A percentile compares a stretch with the other conserved stretches of the same genome.
These are phyloP conservation scores for Rhea americana DNA, from an alignment of 2,113 vertebrate genomes.

Conservation along the genomic window DNA sequence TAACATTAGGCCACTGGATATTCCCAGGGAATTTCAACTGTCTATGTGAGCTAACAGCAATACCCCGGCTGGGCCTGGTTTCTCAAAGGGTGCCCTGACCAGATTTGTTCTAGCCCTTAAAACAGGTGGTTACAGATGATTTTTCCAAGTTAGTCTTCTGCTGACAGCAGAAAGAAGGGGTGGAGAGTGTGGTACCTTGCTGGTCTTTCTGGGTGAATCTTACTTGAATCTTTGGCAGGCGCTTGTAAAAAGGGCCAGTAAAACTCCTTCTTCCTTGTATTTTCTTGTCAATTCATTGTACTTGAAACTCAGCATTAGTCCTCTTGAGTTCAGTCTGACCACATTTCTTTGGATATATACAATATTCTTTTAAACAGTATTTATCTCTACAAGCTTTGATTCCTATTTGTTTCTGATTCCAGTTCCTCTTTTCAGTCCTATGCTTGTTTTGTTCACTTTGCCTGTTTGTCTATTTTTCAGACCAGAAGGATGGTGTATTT, in stretches of 20 bases:
- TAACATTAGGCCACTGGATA: background rate
- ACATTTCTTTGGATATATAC: background rate
- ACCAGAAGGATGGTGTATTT: background rate
- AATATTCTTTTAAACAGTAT: background rate
- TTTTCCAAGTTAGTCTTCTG: background rate
- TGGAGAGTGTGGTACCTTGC: background rate
- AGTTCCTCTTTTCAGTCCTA: background rate
- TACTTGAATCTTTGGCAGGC: background rate
- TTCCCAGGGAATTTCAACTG: background rate
- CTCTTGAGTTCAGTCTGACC: rapidly evolving
- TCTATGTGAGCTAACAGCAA: background rate
- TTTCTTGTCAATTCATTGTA: background rate
- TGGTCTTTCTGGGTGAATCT: background rate
- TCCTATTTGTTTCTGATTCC: background rate
- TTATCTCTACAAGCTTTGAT: background rate
- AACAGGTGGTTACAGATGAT: background rate
- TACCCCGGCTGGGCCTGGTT: background rate
- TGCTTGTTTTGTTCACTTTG: background rate
- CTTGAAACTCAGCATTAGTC: background rate
- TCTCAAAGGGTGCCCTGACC: background rate
- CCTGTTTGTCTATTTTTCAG: background rate
- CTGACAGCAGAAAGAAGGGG: background rate
- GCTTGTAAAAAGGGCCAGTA: background rate
- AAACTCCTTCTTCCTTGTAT: background rate
- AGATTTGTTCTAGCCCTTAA: background rate